Evolutionary conservation across 2,888 invertebrate genomes (phyloP), one percentile per base, ranked within the genome.

Genomic region (Cotesia congregata): DNA sequence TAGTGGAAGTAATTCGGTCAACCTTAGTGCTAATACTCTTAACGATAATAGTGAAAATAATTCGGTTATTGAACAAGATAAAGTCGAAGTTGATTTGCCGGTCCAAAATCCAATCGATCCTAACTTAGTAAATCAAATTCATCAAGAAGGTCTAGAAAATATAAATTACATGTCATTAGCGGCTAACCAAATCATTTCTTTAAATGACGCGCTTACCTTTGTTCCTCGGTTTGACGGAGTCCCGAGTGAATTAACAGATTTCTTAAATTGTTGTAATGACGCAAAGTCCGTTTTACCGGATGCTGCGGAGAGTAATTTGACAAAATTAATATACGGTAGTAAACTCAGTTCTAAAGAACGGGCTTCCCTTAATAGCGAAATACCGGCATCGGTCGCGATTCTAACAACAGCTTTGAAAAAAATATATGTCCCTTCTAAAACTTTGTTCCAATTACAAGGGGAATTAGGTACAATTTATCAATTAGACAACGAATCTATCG

Each of bases 261-360:
- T 62, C 6, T 3, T 6, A 17, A 15, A 7, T 15, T 62, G 62
- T 7, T 62, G 62, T 62, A 15, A 7, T 0, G 62, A 62, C 2
- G 62, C 62, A 6, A 97, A 91, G 96, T 96, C 77, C 93, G 93
- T 86, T 97, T 99, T 86, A 95, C 97, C 82, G 98, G 98, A 91
- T 92, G 97, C 88, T 93, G 97, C 86, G 93, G 97, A 88, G 94
- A 96, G 88, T 98, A 97, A 92, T 92, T 98, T 85, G 96, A 97
- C 7, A 64, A 62, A 62, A 15, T 7, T 62, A 6, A 17, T 62
- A 12, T 62, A 62, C 62, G 17, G 62, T 62, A 62, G 62, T 62
- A 62, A 62, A n/a, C 15, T 62, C 6, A 62, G 20, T 62, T 1
- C 15, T 3, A 62, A 15, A 7, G 62, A 17, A 5, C 12, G 15